Evolutionary conservation across 92 coral and sea anemone genomes (phyloP), one percentile per base, ranked within the genome.

Genomic region (Siderastrea radians): DNA sequence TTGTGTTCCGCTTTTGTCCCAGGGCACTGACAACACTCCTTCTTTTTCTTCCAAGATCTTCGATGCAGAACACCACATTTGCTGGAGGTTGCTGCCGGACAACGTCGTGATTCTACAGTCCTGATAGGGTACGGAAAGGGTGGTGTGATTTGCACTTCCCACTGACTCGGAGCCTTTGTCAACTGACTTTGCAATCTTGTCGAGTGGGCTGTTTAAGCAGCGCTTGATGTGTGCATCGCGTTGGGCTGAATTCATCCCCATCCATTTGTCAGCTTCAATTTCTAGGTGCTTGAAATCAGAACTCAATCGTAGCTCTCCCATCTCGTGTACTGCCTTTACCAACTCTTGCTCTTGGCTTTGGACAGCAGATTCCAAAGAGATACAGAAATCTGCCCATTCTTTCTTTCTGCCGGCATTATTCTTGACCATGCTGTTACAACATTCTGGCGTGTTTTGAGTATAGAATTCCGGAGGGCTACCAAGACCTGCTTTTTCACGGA

Each of bases 371-470:
- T 89, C 84, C 9, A 76, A 45, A 19, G 89, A 75, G 3, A 49
- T 54, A 67, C 92, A 89, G 84, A 89, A 89, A 46, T 89, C 92
- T 16, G 92, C 81, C 89, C 92, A 89, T 54, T 83, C 84, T 83
- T 74, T 89, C 77, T 89, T 89, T 68, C 66, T 79, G 5, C 89
- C 71, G 2, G 88, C 88, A 83, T 75, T 67, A 55, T 46, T 61
- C 48, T 89, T 89, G 1, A 84, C 72, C 52, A 84, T 75, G 77
- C 89, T 58, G 66, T 77, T 77, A 58, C 68, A 63, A 55, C 89
- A 75, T 79, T 83, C 89, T 26, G 89, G 54, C 15, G 84, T 54
- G 67, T 89, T 90, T 44, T 90, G 90, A 45, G 90, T 90, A 59
- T 90, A 90, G 48, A 84, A 78, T 73, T 84, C 93, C 3, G 81